A percentile compares a stretch with the other conserved stretches of the same genome.
Conservation (phyloP, 1,140 invertebrate genomes). For the Heliconius congener region DNA sequence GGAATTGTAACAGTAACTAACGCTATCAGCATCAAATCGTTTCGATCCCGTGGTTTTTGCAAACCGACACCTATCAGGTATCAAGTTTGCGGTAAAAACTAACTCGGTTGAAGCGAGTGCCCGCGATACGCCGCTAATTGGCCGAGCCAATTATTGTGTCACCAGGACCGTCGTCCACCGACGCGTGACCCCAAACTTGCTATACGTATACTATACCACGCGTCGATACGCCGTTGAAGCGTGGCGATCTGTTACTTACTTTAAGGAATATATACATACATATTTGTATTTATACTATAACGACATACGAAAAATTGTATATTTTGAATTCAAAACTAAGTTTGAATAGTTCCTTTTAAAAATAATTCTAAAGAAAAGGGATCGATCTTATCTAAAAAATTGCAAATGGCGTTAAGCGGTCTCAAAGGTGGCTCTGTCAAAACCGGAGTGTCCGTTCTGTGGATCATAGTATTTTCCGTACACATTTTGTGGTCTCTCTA, state of each 20-base stretch:
- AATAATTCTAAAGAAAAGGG: no score
- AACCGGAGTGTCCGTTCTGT: background rate
- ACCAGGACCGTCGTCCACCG: conserved; percentile 35
- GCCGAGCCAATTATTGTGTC: conserved; percentile 50
- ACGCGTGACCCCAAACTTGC: conserved; percentile 13
- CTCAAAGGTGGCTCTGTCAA: background rate
- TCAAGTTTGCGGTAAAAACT: conserved; percentile 52
- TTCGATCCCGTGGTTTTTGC: conserved; percentile 28
- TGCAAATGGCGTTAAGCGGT: background rate
- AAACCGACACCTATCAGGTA: conserved; percentile 41
- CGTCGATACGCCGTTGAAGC: conserved; percentile 14
- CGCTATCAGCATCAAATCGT: conserved; percentile 33
- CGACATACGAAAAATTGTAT: background rate
- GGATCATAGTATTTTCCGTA: background rate
- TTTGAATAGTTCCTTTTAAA: no score
- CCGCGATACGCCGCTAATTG: conserved; percentile 50
- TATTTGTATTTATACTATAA: background rate
- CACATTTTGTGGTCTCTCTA: conserved; percentile 45
- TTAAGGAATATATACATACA: background rate
- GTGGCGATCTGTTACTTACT: conserved; percentile 1
- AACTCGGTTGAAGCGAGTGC: conserved; percentile 45
- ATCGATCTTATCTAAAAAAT: no score
- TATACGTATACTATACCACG: conserved; percentile 22
- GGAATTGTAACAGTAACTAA: conserved; percentile 3
- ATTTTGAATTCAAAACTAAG: background rate